These are phyloP conservation scores for Arvicanthis niloticus DNA, from an alignment of 2,113 vertebrate species.

Conservation along the genomic window DNA sequence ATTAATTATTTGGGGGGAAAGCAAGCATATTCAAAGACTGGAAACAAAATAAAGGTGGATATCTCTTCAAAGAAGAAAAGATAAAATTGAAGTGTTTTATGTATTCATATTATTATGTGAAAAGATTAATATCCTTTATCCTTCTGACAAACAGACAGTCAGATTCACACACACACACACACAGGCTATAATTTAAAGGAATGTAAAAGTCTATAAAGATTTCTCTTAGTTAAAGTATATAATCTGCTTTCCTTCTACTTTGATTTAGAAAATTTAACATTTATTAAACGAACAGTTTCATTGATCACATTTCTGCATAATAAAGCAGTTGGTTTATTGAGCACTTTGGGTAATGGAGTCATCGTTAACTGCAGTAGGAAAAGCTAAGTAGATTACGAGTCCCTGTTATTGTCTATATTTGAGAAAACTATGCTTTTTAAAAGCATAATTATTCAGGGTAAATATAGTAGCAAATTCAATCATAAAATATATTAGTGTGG, in stretches of 20 bases:
- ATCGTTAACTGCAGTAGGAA: constrained; percentile 2
- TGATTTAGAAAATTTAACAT: constrained; percentile 35
- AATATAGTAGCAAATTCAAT: constrained; percentile 19
- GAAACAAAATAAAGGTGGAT: constrained; percentile 19
- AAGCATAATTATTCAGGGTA: constrained; percentile 27
- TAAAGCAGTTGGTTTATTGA: constrained; percentile 55
- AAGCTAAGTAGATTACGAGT: background rate
- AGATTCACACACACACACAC: background rate
- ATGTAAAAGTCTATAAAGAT: background rate
- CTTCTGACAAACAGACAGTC: background rate
- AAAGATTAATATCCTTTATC: background rate
- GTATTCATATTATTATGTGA: background rate
- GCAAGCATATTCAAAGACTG: background rate
- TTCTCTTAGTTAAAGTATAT: constrained; percentile 57
- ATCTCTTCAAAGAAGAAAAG: background rate
- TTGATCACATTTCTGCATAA: constrained; percentile 49
- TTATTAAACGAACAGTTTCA: constrained; percentile 36
- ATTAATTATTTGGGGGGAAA: background rate
- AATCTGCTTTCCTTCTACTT: constrained; percentile 49
- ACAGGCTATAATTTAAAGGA: background rate
- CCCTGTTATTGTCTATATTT: background rate
- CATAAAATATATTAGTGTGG: background rate
- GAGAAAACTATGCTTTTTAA: constrained; percentile 17
- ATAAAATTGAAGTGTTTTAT: background rate
- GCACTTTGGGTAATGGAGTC: constrained; percentile 11